Evolutionary conservation across 2,113 vertebrate genomes (phyloP).

Genomic region (Neogobius melanostomus): DNA sequence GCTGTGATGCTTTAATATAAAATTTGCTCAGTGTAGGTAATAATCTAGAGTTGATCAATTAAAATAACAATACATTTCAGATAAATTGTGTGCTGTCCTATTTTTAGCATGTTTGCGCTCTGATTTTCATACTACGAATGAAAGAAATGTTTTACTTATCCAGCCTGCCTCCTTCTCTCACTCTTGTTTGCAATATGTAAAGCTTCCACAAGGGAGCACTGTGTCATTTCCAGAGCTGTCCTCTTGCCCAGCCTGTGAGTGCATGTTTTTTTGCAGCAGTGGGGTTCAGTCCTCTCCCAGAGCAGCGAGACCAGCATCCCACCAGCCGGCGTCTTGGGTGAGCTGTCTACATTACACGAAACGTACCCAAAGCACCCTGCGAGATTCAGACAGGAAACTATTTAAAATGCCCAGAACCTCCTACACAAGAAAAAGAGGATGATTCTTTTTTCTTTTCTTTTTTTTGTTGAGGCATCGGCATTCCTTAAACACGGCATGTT

Average conservation of each 20-base stretch:
- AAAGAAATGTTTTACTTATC: not conserved
- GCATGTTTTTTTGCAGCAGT: constrained; percentile 19
- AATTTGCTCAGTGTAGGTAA: too few species aligned
- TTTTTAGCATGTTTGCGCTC: too few species aligned
- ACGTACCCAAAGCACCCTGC: constrained; percentile 30
- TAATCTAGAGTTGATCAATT: too few species aligned
- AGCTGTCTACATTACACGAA: constrained; percentile 18
- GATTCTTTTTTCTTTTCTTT: constrained; percentile 7
- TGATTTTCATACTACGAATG: not conserved
- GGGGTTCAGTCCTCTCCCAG: constrained; percentile 19
- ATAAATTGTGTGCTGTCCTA: too few species aligned
- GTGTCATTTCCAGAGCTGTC: constrained; percentile 45
- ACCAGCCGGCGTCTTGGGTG: constrained; percentile 20
- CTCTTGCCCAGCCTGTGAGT: constrained; percentile 4
- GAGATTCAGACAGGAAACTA: constrained; percentile 36
- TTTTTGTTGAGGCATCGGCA: constrained; percentile 10
- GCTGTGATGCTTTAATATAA: too few species aligned
- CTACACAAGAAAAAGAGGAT: constrained; percentile 50
- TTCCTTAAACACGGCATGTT: constrained; percentile 23
- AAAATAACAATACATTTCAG: too few species aligned
- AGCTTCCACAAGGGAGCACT: constrained; percentile 70
- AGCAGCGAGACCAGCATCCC: constrained; percentile 42
- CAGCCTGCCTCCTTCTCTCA: not conserved
- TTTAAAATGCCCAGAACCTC: constrained; percentile 48
- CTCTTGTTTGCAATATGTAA: constrained; percentile 18